Evolutionary conservation across 2,888 invertebrate genomes (phyloP).

Genomic region (Meliscaeva auricollis): DNA sequence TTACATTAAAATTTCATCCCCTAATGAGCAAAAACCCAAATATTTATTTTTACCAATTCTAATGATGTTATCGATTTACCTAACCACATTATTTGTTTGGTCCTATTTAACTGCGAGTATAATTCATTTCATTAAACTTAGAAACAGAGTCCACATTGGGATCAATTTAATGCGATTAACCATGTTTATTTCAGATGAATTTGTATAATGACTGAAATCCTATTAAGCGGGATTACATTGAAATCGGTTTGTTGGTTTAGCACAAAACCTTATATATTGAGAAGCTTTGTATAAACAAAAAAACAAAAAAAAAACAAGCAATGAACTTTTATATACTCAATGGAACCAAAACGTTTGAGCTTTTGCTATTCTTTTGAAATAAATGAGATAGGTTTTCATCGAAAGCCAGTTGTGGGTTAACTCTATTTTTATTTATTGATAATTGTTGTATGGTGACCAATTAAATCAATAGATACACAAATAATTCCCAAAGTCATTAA

Average conservation of each 20-base stretch:
- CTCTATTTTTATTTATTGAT: no score
- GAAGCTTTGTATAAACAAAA: no score
- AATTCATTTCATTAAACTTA: conserved; percentile 64
- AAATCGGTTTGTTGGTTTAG: conserved; percentile 62
- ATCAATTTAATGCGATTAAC: conserved; percentile 67
- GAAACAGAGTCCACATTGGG: conserved; percentile 40
- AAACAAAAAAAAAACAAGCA: no score
- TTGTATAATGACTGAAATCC: conserved; percentile 60
- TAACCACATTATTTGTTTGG: conserved; percentile 9
- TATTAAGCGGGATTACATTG: conserved; percentile 56
- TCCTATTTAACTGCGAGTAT: conserved; percentile 44
- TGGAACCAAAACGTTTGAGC: no score
- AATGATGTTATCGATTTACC: conserved; percentile 33
- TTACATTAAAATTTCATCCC: background rate
- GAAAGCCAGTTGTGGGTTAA: no score
- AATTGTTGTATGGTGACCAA: no score
- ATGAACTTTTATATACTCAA: no score
- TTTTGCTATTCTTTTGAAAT: no score
- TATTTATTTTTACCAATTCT: conserved; percentile 32
- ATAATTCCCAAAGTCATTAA: no score
- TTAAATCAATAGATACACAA: no score
- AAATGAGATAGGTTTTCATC: no score
- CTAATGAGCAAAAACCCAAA: conserved; percentile 22
- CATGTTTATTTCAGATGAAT: conserved; percentile 62
- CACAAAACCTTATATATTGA: no score